Base-by-base conservation (phyloP, 2,797 vertebrate species). In the Microchirus variegatus region DNA sequence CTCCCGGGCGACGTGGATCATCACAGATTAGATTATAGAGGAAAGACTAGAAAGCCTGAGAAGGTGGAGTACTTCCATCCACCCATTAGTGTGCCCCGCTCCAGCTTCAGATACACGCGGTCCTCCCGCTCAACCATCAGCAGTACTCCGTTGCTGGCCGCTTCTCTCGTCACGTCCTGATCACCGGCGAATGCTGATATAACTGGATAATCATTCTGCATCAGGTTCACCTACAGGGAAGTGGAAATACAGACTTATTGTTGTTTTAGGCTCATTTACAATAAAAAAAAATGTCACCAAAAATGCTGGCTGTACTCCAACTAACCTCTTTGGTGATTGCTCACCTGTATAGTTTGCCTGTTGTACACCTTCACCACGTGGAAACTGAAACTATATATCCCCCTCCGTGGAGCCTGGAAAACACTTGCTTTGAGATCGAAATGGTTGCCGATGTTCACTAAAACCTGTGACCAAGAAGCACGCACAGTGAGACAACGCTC, bases 41-140 rank as follows among this genome's bases (percentile, higher is more conserved):
- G 98, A 92, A 99, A 99, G 63, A 99, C 97, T 93, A 99, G 93
- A 94, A 99, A 99, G 93, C 97, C 98, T 1, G 97, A 99, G 93
- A 99, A 99, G 58, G 98, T 99, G 84, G 98, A 99, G 73, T 98
- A 99, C 90, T 99, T 99, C 97, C 98, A 99, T 92, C 98, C 98
- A 79, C 98, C 98, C 98, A 99, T 99, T 74, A 99, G 94, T 85
- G 97, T 99, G 68, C 98, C 98, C 77, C 97, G 91, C 82, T 99
- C 98, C 90, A 99, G 94, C 93, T 99, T 99, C 84, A 99, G 95
- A 76, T 97, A 96, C 19, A 98, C 96, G 71, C 97, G 96, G 90
- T 99, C 97, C 89, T 97, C 96, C 72, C 97, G 93, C 84, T 99
- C 98, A 87, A 99, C 96, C 89, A 96, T 97, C 90, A 99, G 94